Base-by-base conservation (phyloP, 2,888 invertebrate genomes). In the Orthonychiurus folsomi region DNA sequence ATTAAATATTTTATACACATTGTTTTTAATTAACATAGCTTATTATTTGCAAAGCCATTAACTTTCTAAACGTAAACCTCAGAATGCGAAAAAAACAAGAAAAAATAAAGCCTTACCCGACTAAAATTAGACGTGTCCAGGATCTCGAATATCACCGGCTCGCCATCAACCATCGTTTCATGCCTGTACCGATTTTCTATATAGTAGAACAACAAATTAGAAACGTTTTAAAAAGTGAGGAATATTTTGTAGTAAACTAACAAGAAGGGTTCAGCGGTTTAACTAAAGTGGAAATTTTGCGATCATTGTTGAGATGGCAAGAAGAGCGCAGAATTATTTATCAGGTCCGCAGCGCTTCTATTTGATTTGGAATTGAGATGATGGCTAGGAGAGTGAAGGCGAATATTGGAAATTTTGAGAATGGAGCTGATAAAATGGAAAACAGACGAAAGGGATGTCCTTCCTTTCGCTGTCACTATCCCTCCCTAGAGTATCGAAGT, bases 181-280 rank as follows among this genome's bases (percentile, higher is more conserved):
- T 92, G 88, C 75, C 90, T 93, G 78, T 93, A 92, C 77, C 89
- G 85, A 77, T 86, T 89, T 77, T 92, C 92, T 90, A 82, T 68
- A n/a, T n/a, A n/a, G n/a, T n/a, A n/a, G 83, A 84, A 73, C 72
- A 73, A 15, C 1, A 26, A 52, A 52, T 27, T n/a, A 21, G 50
- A 23, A n/a, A n/a, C n/a, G n/a, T n/a, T n/a, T n/a, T n/a, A n/a
- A n/a, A n/a, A n/a, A n/a, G n/a, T n/a, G n/a, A n/a, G n/a, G n/a
- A n/a, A n/a, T n/a, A n/a, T n/a, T n/a, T n/a, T n/a, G n/a, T n/a
- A n/a, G n/a, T n/a, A n/a, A n/a, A n/a, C n/a, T n/a, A n/a, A n/a
- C n/a, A n/a, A n/a, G n/a, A n/a, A n/a, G n/a, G n/a, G n/a, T n/a
- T n/a, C n/a, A n/a, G n/a, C n/a, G n/a, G n/a, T n/a, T n/a, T n/a